phyloP scores from a whole-genome alignment of 92 coral and sea anemone species.

The Galaxea fascicularis region DNA sequence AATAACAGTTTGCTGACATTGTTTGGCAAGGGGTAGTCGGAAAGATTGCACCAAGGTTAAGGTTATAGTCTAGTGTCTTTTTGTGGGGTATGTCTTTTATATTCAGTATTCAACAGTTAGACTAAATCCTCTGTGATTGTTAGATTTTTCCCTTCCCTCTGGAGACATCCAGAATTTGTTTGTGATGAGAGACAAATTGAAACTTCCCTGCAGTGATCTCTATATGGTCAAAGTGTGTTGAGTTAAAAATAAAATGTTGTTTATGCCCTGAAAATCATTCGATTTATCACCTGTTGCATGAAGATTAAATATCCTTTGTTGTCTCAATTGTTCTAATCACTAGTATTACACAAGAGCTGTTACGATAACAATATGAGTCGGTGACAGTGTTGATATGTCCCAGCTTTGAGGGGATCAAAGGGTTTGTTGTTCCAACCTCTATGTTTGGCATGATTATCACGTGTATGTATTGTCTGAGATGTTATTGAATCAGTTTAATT shows the following conservation, averaged over 20 bases:
- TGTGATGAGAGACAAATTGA: background rate
- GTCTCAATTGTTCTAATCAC: conserved; percentile 2
- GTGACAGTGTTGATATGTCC: conserved; percentile 25
- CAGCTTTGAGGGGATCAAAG: conserved; percentile 28
- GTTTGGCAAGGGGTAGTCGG: background rate
- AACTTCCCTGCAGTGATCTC: background rate
- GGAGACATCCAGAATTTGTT: background rate
- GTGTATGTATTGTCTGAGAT: conserved; percentile 19
- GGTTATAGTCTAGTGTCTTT: background rate
- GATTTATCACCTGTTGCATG: conserved; percentile 1
- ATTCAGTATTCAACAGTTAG: background rate
- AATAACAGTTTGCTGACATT: background rate
- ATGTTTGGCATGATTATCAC: conserved; percentile 11
- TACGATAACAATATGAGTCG: conserved; percentile 13
- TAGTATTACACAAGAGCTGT: conserved; percentile 34
- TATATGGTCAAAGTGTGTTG: background rate
- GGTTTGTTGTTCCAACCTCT: conserved; percentile 19
- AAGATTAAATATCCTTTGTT: conserved; percentile 50
- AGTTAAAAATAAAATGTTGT: background rate
- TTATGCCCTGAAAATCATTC: background rate
- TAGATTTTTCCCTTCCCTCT: background rate
- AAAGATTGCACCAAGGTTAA: background rate
- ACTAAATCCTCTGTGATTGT: too few relatives aligned
- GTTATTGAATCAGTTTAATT: conserved; percentile 2
- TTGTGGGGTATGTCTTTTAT: background rate